Conservation (phyloP, 1,140 invertebrate species). For the Drosophila nannoptera region DNA sequence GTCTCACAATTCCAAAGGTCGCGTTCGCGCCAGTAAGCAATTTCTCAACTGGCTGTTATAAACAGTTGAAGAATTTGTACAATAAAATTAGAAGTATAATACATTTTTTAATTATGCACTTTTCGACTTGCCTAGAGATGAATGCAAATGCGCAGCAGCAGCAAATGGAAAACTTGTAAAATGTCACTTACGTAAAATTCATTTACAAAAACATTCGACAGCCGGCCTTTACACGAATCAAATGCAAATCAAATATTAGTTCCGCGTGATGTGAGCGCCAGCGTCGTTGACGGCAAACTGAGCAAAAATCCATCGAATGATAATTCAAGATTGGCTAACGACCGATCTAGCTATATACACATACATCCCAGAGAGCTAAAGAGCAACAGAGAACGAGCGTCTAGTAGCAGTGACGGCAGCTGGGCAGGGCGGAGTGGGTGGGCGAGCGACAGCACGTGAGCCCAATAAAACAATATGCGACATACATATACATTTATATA, state of each 20-base stretch:
- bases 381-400: background rate
- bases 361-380: constrained; percentile 3
- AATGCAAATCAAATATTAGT: constrained; percentile 36
- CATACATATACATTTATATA: too few relatives aligned
- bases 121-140: constrained; percentile 7
- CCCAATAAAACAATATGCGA: too few relatives aligned
- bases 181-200: constrained; percentile 53
- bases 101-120: background rate
- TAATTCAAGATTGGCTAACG: constrained; percentile 13
- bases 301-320: constrained; percentile 7
- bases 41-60: too few relatives aligned
- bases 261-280: constrained; percentile 46
- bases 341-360: constrained; percentile 16
- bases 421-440: constrained; percentile 13
- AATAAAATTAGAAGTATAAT: constrained; percentile 7
- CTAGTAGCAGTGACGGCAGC: background rate
- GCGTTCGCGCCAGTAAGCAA: too few relatives aligned
- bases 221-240: constrained; percentile 14
- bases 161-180: constrained; percentile 7
- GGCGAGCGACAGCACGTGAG: constrained; percentile 25
- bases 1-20: too few relatives aligned
- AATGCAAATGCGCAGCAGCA: constrained; percentile 33
- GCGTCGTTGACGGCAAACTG: constrained; percentile 47
- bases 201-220: constrained; percentile 41
- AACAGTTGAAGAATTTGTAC: constrained; percentile 7